phyloP scores from a whole-genome alignment of 2,113 vertebrate species.

The Myocastor coypus region DNA sequence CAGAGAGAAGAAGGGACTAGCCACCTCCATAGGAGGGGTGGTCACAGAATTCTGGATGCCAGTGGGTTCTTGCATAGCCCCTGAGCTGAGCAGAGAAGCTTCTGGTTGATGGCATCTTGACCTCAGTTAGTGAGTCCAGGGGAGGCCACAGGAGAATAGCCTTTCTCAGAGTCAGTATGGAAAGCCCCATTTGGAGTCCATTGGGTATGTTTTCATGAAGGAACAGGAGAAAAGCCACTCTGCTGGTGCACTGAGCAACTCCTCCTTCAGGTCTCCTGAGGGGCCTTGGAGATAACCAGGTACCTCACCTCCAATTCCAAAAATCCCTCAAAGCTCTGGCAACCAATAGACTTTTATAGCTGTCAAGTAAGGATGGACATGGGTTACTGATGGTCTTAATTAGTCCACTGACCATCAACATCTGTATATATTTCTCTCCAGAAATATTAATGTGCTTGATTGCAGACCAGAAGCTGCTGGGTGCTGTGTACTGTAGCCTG shows the following conservation, averaged over 20 bases:
- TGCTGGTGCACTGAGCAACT: not conserved
- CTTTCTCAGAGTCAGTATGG: not conserved
- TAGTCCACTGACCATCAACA: not conserved
- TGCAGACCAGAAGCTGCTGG: not conserved
- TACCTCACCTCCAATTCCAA: not conserved
- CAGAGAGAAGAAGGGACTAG: not conserved
- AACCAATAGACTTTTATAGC: constrained; percentile 3
- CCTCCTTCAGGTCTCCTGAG: not conserved
- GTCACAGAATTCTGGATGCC: not conserved
- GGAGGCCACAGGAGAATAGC: not conserved
- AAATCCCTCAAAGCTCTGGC: not conserved
- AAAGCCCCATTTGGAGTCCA: not conserved
- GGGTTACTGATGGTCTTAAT: constrained; percentile 38
- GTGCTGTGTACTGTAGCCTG: not conserved
- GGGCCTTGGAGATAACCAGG: not conserved
- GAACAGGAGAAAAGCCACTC: not conserved
- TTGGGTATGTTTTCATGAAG: not conserved
- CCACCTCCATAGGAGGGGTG: no score
- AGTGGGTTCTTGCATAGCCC: not conserved
- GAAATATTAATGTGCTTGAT: constrained; percentile 2
- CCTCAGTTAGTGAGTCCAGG: not conserved
- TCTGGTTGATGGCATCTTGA: not conserved
- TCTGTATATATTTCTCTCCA: constrained; percentile 22
- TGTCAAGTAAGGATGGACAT: not conserved
- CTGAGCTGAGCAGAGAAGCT: not conserved